Percentiles rank a stretch among this genome's conserved stretches.
phyloP scores from a whole-genome alignment of 2,888 invertebrate species.

The Poecilobothrus nobilitatus region DNA sequence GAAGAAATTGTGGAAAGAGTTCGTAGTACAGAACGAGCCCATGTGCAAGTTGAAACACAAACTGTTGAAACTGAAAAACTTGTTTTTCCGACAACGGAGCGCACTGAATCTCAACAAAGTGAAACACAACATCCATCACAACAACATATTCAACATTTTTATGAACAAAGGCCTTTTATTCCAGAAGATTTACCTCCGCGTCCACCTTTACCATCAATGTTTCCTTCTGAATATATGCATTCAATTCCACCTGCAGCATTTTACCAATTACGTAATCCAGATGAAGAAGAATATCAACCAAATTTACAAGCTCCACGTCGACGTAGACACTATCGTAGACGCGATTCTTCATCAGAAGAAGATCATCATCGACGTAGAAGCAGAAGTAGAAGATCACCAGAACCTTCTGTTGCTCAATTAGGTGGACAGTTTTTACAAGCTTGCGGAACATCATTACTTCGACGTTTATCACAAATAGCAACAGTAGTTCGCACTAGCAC shows the following conservation, averaged over 20 bases:
- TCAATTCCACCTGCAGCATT: slow-evolving; percentile 47
- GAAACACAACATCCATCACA: slow-evolving; percentile 35
- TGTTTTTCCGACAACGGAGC: neutral
- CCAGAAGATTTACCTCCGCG: slow-evolving; percentile 42
- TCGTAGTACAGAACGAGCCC: slow-evolving; percentile 33
- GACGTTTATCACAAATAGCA: slow-evolving; percentile 61
- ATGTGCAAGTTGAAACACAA: slow-evolving; percentile 43
- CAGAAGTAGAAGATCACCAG: slow-evolving; percentile 45
- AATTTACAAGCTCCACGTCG: slow-evolving; percentile 45
- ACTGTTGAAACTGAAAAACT: slow-evolving; percentile 25
- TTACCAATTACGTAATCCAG: slow-evolving; percentile 43
- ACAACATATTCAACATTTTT: slow-evolving; percentile 21
- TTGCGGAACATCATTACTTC: slow-evolving; percentile 56
- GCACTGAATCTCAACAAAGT: slow-evolving; percentile 24
- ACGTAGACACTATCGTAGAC: slow-evolving; percentile 47
- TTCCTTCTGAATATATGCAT: slow-evolving; percentile 46
- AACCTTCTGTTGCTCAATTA: slow-evolving; percentile 60
- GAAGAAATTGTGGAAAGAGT: slow-evolving; percentile 54
- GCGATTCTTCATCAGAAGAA: slow-evolving; percentile 50
- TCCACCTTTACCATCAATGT: slow-evolving; percentile 47
- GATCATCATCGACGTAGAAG: slow-evolving; percentile 44
- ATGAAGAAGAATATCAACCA: slow-evolving; percentile 39
- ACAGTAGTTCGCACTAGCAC: slow-evolving; percentile 49
- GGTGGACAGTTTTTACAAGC: slow-evolving; percentile 62
- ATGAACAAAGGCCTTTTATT: slow-evolving; percentile 19